A percentile compares a stretch with the other conserved stretches of the same genome.
Conservation (phyloP, 1,140 invertebrate species). For the Holcopasites calliopsidis region DNA sequence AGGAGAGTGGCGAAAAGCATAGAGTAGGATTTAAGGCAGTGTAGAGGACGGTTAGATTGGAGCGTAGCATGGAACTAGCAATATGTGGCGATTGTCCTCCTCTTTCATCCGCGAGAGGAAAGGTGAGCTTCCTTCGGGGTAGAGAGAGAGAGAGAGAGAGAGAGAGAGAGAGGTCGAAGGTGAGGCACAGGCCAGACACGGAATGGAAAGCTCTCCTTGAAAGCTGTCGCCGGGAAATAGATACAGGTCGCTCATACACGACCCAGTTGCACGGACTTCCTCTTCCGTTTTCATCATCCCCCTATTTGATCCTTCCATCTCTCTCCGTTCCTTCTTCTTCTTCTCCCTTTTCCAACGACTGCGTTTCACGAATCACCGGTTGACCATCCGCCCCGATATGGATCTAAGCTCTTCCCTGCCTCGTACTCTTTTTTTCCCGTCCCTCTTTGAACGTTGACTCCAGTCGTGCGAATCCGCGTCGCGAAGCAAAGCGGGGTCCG, state of each 20-base stretch:
- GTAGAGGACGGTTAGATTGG: not conserved
- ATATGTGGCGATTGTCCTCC: constrained; percentile 59
- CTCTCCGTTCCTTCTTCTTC: not conserved
- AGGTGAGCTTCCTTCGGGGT: not conserved
- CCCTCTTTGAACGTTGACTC: not conserved
- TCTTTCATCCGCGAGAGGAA: constrained; percentile 48
- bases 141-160: too few relatives aligned
- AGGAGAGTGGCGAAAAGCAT: not conserved
- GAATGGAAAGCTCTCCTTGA: constrained; percentile 48
- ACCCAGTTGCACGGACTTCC: constrained; percentile 26
- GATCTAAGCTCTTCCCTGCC: not conserved
- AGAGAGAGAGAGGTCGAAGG: constrained; percentile 6
- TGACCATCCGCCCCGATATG: constrained; percentile 5
- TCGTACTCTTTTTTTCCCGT: not conserved
- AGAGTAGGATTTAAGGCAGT: not conserved
- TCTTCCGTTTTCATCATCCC: not conserved
- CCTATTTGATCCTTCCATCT: not conserved
- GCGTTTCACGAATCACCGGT: constrained; percentile 9
- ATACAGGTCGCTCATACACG: constrained; percentile 34
- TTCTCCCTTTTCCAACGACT: not conserved
- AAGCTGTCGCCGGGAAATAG: constrained; percentile 50
- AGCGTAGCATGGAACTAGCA: constrained; percentile 21
- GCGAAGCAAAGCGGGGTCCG: not conserved
- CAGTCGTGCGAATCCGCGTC: not conserved
- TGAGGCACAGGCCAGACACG: constrained; percentile 12